Base-by-base conservation (phyloP, 92 coral and sea anemone species). In the Isaurus tuberculatus region DNA sequence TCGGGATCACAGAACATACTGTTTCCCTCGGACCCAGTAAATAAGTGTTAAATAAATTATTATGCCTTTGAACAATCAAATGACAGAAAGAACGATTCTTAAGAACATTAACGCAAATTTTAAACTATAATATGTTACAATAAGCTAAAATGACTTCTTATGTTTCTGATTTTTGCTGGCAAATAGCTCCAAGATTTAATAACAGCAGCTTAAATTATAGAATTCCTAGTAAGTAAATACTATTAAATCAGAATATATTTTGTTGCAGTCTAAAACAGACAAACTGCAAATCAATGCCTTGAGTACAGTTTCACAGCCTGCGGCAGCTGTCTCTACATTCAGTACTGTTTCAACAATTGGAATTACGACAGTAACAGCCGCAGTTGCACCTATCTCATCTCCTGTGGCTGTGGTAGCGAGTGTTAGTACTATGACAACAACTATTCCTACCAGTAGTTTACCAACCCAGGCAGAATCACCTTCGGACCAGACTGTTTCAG, bases 281-380 rank as follows among this genome's bases (percentile, higher is more conserved):
- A 74, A 74, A 74, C 43, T 19, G 3, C 65, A 74, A 74, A 30
- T 17, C 58, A 57, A 19, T 11, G 26, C 43, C 27, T 36, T 34
- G 25, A 72, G 42, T 42, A 3, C 78, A 23, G 3, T 53, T 13
- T 17, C 63, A 73, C 79, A 44, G 63, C 58, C 80, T 72, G 61
- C 29, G 16, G 61, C 78, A 72, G 30, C 78, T 42, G 61, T 72
- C 13, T 72, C 78, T 51, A 33, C 80, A 31, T 74, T 74, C 23
- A 74, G 27, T 28, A 74, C 80, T 51, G 80, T 57, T n/a, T 1
- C 66, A 74, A 74, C 80, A 49, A 33, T 57, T 15, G 65, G 66
- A 4, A 20, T 51, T 11, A 74, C 80, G 15, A 29, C 46, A 5
- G 66, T 74, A n/a, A 74, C 80, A 31, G 58, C 80, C 8, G 17